Percentiles rank a stretch among this genome's conserved stretches.
Conservation (phyloP, 2,888 invertebrate species). For the Ectemnius lituratus region DNA sequence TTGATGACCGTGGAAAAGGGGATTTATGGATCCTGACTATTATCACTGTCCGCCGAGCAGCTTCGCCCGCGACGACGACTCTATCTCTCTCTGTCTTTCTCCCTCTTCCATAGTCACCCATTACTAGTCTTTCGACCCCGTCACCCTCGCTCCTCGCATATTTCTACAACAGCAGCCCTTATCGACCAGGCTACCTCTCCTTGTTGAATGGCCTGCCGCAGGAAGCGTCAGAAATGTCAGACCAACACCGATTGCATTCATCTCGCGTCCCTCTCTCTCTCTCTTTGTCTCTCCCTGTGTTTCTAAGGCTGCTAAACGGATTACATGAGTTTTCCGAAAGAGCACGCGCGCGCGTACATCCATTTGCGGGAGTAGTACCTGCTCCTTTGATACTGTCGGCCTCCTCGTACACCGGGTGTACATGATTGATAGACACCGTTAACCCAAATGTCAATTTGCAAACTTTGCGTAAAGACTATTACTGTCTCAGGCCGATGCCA, state of each 20-base stretch:
- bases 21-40: slow-evolving; percentile 70
- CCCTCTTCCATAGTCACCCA: slow-evolving; percentile 27
- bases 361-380: neutral
- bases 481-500: slow-evolving; percentile 16
- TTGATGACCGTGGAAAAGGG: slow-evolving; percentile 69
- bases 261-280: neutral
- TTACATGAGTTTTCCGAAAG: too few relatives aligned
- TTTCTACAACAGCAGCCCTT: slow-evolving; percentile 1
- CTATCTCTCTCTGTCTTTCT: slow-evolving; percentile 59
- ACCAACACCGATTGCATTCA: neutral
- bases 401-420: neutral
- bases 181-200: neutral
- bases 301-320: neutral
- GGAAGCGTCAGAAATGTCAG: slow-evolving; percentile 4
- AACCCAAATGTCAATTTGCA: slow-evolving; percentile 24
- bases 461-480: slow-evolving; percentile 13
- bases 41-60: slow-evolving; percentile 55
- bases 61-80: slow-evolving; percentile 53
- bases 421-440: slow-evolving; percentile 23
- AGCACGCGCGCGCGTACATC: neutral
- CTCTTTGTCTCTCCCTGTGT: neutral
- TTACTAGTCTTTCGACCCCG: slow-evolving; percentile 25
- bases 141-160: slow-evolving; percentile 5
- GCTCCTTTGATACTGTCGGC: slow-evolving; percentile 2
- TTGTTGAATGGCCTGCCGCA: neutral